phyloP scores from a whole-genome alignment of 2,113 vertebrate species.

The Cyprinus carpio region DNA sequence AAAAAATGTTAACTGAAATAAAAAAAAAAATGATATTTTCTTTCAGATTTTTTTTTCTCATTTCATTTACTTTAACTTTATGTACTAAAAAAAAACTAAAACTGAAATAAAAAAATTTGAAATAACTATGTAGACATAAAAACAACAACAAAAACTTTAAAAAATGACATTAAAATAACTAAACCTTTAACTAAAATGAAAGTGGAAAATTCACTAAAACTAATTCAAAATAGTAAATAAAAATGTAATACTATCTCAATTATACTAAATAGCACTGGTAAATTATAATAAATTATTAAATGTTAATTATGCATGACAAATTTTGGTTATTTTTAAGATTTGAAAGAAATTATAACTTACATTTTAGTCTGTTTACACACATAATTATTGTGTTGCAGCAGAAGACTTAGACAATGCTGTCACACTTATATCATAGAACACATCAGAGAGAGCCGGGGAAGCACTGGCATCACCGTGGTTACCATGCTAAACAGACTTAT shows the following conservation, averaged over 20 bases:
- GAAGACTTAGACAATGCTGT: not conserved
- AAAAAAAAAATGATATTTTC: not conserved
- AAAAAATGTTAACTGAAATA: not conserved
- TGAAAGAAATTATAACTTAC: not conserved
- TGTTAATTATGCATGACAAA: not conserved
- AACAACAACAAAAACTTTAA: too few relatives aligned
- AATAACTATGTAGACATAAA: not conserved
- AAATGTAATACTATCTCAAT: not conserved
- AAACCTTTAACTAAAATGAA: too few relatives aligned
- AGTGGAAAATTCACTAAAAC: too few relatives aligned
- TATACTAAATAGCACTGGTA: not conserved
- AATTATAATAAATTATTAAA: not conserved
- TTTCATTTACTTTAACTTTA: not conserved
- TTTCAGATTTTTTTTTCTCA: not conserved
- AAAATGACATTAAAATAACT: too few relatives aligned
- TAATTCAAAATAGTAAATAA: not conserved
- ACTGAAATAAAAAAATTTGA: not conserved
- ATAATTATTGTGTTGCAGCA: not conserved
- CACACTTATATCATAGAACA: not conserved
- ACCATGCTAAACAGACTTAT: conserved; percentile 19
- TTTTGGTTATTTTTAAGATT: not conserved
- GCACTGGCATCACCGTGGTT: not conserved
- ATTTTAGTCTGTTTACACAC: not conserved
- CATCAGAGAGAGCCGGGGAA: not conserved
- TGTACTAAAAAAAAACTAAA: not conserved